Base-by-base conservation (phyloP, 2,888 invertebrate species). In the Psococerastis gibbosa region DNA sequence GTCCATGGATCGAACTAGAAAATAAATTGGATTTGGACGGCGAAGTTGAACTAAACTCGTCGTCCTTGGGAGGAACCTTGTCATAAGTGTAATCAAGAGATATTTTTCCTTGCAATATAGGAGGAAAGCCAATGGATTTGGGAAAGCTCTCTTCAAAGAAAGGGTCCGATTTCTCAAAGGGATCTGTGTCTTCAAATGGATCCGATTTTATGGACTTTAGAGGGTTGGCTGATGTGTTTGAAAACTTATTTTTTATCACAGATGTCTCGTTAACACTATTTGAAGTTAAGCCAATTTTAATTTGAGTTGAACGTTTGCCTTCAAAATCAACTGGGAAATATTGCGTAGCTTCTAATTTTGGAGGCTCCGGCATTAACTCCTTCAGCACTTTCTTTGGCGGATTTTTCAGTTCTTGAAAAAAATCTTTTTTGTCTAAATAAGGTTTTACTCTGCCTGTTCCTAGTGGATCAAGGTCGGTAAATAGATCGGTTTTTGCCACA, bases 391-490 rank as follows among this genome's bases (percentile, higher is more conserved):
- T 87, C 68, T 88, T 87, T 54, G 88, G 87, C 53, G 89, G 89
- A 66, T 89, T 88, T 69, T 89, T 89, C 58, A 89, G 71, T 64
- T 89, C 87, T 69, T 88, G 85, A 71, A 91, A 91, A 70, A 91
- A 91, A 67, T 87, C 84, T 71, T 89, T 89, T 68, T 87, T 87
- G 71, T 91, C 89, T 58, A 89, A 76, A 68, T 88, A 91, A 49
- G 89, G 89, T 65, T 82, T 83, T 65, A 79, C 83, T 63, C 82
- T 75, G 58, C 88, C 87, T 54, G 85, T 88, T 58, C 89, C 89
- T 60, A 89, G 69, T 48, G 91, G 91, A 71, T 91, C 89, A 63
- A 91, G 69, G 61, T 91, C 89, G 52, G 85, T 87, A 70, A 91
- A 91, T 55, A 89, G 83, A 67, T 87, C 87, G 68, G 78, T 18